A percentile compares a stretch with the other conserved stretches of the same genome.
These are phyloP conservation scores for Xiphophorus birchmanni DNA, from an alignment of 2,797 vertebrate genomes.

Conservation along the genomic window DNA sequence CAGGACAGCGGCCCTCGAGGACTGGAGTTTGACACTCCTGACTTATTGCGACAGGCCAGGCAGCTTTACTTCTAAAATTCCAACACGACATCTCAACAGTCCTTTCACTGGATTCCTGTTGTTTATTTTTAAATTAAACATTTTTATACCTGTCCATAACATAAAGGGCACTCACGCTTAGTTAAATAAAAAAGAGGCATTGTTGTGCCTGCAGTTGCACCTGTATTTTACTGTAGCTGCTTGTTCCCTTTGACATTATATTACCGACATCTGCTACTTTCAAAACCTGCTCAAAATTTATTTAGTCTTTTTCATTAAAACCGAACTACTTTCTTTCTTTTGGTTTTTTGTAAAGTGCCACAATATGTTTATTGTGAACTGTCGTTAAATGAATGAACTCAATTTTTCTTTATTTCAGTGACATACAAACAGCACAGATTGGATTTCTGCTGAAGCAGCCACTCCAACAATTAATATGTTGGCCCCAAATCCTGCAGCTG, in stretches of 20 bases:
- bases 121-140: conserved; percentile 1
- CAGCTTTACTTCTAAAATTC: not conserved
- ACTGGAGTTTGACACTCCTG: no score
- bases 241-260: not conserved
- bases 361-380: not conserved
- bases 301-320: not conserved
- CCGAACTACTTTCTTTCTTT: not conserved
- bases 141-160: not conserved
- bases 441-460: not conserved
- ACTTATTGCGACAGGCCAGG: no score
- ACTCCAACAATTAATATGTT: not conserved
- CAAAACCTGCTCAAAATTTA: not conserved
- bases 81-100: not conserved
- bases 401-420: not conserved
- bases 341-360: not conserved
- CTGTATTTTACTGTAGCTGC: not conserved
- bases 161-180: not conserved
- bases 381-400: not conserved
- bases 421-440: not conserved
- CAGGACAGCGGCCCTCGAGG: no score
- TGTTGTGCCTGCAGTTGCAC: not conserved
- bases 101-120: not conserved
- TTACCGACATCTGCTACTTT: not conserved
- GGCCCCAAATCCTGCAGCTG: not conserved
- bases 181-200: not conserved